These are phyloP conservation scores for Caenorhabditis sulstoni DNA, from an alignment of 2,888 invertebrate species.

Conservation along the genomic window DNA sequence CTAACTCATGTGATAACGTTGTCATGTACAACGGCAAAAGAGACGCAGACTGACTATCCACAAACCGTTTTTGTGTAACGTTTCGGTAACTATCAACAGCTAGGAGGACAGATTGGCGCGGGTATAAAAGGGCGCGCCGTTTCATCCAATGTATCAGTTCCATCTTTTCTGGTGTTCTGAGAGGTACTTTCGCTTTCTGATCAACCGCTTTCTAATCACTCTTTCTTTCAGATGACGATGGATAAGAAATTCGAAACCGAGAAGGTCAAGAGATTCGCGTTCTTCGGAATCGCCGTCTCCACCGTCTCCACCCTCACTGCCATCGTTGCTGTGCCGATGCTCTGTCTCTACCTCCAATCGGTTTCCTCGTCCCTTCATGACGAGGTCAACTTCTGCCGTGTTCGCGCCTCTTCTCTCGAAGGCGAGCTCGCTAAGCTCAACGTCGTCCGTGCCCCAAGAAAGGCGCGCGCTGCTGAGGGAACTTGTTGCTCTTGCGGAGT, in stretches of 20 bases:
- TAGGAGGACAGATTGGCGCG: slow-evolving; percentile 22
- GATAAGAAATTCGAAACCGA: slow-evolving; percentile 63
- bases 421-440: slow-evolving; percentile 69
- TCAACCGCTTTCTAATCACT: not conserved
- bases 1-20: slow-evolving; percentile 56
- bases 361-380: slow-evolving; percentile 74
- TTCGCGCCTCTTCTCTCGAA: slow-evolving; percentile 67
- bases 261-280: slow-evolving; percentile 65
- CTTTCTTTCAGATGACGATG: slow-evolving; percentile 56
- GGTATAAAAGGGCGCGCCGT: slow-evolving; percentile 51
- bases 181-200: slow-evolving; percentile 40
- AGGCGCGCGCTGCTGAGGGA: slow-evolving; percentile 65
- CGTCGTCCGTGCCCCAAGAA: slow-evolving; percentile 64
- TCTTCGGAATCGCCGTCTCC: slow-evolving; percentile 68
- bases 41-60: slow-evolving; percentile 52
- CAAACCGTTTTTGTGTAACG: slow-evolving; percentile 61
- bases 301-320: slow-evolving; percentile 70
- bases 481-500: slow-evolving; percentile 69
- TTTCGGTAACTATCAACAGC: slow-evolving; percentile 58
- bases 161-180: slow-evolving; percentile 57
- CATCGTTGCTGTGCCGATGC: slow-evolving; percentile 71
- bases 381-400: slow-evolving; percentile 76
- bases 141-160: slow-evolving; percentile 52
- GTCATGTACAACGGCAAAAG: slow-evolving; percentile 20
- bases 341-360: slow-evolving; percentile 72